phyloP scores from a whole-genome alignment of 2,113 vertebrate genomes.

The Carassius gibelio region DNA sequence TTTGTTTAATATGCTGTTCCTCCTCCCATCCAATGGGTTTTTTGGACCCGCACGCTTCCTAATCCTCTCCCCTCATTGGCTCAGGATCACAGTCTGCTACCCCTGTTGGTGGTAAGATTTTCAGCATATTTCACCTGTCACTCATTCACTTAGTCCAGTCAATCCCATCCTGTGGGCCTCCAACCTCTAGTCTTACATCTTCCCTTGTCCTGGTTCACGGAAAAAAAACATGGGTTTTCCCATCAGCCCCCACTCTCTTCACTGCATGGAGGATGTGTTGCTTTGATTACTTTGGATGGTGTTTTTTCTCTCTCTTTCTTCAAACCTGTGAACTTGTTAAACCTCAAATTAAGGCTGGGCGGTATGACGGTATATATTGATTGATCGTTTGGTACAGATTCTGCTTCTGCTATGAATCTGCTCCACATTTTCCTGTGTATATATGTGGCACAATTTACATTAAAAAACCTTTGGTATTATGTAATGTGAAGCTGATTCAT shows the following conservation, averaged over 20 bases:
- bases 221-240: background rate
- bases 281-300: constrained; percentile 43
- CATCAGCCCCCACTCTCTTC: constrained; percentile 41
- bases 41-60: constrained; percentile 71
- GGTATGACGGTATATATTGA: background rate
- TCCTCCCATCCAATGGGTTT: constrained; percentile 87
- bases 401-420: background rate
- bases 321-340: constrained; percentile 18
- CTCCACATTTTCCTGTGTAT: background rate
- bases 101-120: constrained; percentile 95
- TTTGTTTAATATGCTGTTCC: constrained; percentile 89
- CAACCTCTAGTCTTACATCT: constrained; percentile 66
- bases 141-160: constrained; percentile 62
- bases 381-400: background rate
- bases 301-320: background rate
- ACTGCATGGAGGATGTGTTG: constrained; percentile 49
- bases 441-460: background rate
- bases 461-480: background rate
- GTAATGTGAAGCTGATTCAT: background rate
- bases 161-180: constrained; percentile 45
- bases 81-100: constrained; percentile 99
- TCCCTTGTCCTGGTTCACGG: constrained; percentile 21
- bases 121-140: constrained; percentile 76
- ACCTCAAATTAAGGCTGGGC: background rate
- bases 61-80: constrained; percentile 85